Conservation (phyloP, 2,797 vertebrate species). For the Oreortyx pictus region DNA sequence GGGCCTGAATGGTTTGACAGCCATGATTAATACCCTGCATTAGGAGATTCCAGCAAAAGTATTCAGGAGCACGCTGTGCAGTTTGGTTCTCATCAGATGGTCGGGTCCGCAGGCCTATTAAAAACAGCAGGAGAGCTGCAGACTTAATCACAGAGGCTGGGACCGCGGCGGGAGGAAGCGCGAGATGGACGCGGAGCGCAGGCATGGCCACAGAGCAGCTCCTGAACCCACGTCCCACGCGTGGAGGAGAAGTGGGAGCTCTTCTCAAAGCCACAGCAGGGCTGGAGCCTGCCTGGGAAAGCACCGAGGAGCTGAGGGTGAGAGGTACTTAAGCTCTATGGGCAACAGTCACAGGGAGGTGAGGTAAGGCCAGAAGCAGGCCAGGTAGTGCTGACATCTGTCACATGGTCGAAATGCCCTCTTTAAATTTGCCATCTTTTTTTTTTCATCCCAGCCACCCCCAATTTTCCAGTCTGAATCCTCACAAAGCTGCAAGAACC, state of each 20-base stretch:
- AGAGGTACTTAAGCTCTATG: fast-evolving
- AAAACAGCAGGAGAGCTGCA: constrained; percentile 84
- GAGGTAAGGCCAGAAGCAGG: neutral
- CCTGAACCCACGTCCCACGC: neutral
- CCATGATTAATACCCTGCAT: constrained; percentile 89
- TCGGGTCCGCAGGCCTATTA: constrained; percentile 82
- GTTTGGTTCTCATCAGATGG: constrained; percentile 84
- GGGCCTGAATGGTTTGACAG: constrained; percentile 83
- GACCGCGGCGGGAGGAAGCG: constrained; percentile 72
- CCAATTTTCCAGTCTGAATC: neutral
- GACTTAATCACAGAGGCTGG: constrained; percentile 86
- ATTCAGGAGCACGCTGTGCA: constrained; percentile 81
- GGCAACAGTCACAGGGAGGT: neutral
- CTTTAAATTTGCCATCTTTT: neutral
- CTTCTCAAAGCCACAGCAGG: neutral
- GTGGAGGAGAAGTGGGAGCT: neutral
- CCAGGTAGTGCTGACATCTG: fast-evolving
- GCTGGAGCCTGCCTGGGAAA: fast-evolving
- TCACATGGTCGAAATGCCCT: no score
- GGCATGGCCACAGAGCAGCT: neutral
- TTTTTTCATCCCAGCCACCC: fast-evolving
- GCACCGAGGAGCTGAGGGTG: neutral
- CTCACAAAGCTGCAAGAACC: neutral
- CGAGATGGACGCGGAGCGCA: neutral
- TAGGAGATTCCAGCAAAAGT: constrained; percentile 87